phyloP scores from a whole-genome alignment of 2,888 invertebrate genomes.

The Hemicrepidius hirtus region DNA sequence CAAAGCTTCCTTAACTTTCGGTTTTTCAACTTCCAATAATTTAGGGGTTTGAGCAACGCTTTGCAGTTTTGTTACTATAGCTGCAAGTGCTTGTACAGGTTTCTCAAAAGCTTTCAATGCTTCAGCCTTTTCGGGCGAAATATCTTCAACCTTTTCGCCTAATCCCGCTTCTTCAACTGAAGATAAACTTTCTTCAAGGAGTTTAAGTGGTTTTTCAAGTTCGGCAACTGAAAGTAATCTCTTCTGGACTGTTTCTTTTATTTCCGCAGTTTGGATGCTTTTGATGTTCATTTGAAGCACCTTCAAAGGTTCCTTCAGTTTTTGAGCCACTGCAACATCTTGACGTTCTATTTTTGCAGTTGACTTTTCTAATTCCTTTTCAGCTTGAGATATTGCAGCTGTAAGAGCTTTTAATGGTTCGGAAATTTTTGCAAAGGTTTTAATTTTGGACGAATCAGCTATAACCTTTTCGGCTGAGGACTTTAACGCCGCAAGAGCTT shows the following conservation, averaged over 20 bases:
- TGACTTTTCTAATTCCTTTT: not conserved
- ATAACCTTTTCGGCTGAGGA: not conserved
- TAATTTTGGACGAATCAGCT: not conserved
- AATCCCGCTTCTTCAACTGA: not conserved
- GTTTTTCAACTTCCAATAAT: constrained; percentile 41
- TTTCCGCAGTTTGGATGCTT: not conserved
- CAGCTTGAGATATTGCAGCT: not conserved
- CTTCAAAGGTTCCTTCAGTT: constrained; percentile 36
- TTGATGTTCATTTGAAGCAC: constrained; percentile 33
- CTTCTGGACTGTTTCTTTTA: constrained; percentile 32
- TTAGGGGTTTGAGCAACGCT: not conserved
- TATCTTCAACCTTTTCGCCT: constrained; percentile 3
- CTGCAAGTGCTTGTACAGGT: not conserved
- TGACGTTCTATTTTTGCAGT: not conserved
- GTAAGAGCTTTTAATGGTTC: constrained; percentile 9
- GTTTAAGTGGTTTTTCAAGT: constrained; percentile 37
- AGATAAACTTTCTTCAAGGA: not conserved
- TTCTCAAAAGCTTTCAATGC: not conserved
- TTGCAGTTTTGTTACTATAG: not conserved
- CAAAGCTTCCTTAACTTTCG: constrained; percentile 54
- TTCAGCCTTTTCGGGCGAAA: not conserved
- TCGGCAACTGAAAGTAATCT: constrained; percentile 52
- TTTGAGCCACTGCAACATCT: not conserved
- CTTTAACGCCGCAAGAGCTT: not conserved
- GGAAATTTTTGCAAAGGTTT: constrained; percentile 10